Evolutionary conservation across 2,888 invertebrate species (phyloP).

Genomic region (Cryptocephalus primarius): DNA sequence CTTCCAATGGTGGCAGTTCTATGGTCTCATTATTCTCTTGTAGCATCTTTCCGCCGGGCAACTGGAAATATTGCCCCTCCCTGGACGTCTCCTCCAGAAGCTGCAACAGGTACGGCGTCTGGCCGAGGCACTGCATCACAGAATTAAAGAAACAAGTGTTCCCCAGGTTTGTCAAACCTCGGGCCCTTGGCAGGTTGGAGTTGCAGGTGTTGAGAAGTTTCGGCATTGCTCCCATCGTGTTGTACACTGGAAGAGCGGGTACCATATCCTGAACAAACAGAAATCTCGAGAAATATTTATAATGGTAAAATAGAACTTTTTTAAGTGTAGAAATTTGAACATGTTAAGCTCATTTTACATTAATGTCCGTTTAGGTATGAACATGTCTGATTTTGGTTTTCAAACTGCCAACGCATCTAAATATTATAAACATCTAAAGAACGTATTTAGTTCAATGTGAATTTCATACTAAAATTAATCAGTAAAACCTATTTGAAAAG

Average conservation of each 20-base stretch:
- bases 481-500: too few species aligned
- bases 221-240: conserved; percentile 17
- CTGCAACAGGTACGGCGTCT: conserved; percentile 64
- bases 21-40: conserved; percentile 27
- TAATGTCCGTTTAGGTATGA: too few species aligned
- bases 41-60: conserved; percentile 62
- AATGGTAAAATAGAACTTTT: too few species aligned
- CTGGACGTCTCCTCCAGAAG: conserved; percentile 58
- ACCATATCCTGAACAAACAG: background rate
- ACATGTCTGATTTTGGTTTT: too few species aligned
- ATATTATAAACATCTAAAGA: too few species aligned
- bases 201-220: conserved; percentile 8
- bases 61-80: conserved; percentile 56
- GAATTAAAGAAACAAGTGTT: conserved; percentile 98
- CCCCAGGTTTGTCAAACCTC: conserved; percentile 83
- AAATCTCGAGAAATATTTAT: too few species aligned
- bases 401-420: too few species aligned
- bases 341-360: too few species aligned
- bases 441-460: too few species aligned
- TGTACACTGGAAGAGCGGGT: conserved; percentile 2
- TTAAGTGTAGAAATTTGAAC: too few species aligned
- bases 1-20: conserved; percentile 23
- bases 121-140: conserved; percentile 84
- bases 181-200: conserved; percentile 42
- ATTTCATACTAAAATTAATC: too few species aligned